phyloP scores from a whole-genome alignment of 2,113 vertebrate genomes.

The Scomber scombrus region DNA sequence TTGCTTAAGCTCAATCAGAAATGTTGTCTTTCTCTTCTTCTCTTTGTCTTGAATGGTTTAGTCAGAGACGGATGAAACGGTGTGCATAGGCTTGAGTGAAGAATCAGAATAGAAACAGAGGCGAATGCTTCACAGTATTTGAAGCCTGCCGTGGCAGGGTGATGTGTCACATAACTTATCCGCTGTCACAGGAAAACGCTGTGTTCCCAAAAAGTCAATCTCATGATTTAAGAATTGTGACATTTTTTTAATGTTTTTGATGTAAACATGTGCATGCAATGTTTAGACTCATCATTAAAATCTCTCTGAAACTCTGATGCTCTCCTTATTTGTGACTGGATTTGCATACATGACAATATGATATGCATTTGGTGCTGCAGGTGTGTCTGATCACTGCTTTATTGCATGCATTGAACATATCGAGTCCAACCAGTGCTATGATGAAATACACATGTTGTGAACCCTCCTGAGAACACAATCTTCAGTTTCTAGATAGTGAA shows the following conservation, averaged over 20 bases:
- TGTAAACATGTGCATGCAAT: neutral
- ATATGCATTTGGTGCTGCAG: neutral
- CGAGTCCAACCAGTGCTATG: constrained; percentile 8
- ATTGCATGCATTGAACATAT: neutral
- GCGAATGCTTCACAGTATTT: constrained; percentile 31
- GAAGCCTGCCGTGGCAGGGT: constrained; percentile 36
- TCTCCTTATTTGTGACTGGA: neutral
- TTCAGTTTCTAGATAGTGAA: constrained; percentile 10
- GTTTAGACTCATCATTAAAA: neutral
- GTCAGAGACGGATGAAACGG: constrained; percentile 53
- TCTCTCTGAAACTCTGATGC: neutral
- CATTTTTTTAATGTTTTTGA: neutral
- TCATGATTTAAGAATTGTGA: neutral
- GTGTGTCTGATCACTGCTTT: neutral
- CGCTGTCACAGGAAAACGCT: constrained; percentile 43
- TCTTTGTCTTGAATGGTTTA: constrained; percentile 22
- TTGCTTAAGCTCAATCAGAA: constrained; percentile 35
- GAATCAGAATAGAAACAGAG: constrained; percentile 61
- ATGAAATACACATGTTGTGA: constrained; percentile 6
- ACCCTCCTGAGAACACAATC: neutral
- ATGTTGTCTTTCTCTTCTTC: constrained; percentile 10
- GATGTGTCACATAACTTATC: constrained; percentile 44
- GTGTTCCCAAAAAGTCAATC: constrained; percentile 50
- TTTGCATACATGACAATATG: neutral
- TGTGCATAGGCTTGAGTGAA: constrained; percentile 53